Evolutionary conservation across 2,888 invertebrate species (phyloP).

Genomic region (Drepanosiphum platanoidis): DNA sequence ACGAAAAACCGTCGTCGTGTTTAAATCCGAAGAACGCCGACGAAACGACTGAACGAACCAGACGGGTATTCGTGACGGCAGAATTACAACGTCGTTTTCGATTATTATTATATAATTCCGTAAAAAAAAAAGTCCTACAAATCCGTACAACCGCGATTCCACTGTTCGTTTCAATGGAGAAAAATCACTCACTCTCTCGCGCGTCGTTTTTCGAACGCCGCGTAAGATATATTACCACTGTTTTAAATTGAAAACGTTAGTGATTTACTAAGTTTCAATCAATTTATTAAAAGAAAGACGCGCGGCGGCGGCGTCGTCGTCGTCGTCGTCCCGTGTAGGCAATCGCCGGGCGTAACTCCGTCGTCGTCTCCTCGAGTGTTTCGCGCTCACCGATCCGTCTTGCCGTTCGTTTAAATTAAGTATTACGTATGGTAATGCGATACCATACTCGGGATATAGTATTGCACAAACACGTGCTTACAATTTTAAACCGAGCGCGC

Average conservation of each 20-base stretch:
- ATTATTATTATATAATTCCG: no score
- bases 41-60: no score
- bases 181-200: no score
- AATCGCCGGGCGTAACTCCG: slow-evolving; percentile 18
- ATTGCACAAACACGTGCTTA: not conserved
- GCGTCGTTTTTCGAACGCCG: not conserved
- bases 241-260: slow-evolving; percentile 39
- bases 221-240: not conserved
- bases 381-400: slow-evolving; percentile 18
- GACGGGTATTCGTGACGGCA: no score
- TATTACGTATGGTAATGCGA: slow-evolving; percentile 17
- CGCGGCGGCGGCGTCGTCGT: no score
- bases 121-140: no score
- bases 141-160: no score
- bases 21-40: no score
- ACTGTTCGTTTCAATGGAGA: no score
- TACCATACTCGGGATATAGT: not conserved
- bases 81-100: no score
- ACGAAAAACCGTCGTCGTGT: no score
- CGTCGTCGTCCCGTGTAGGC: slow-evolving; percentile 47
- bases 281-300: slow-evolving; percentile 21
- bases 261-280: slow-evolving; percentile 35
- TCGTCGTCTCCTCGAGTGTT: slow-evolving; percentile 21
- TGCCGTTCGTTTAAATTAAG: slow-evolving; percentile 29
- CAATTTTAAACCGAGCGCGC: not conserved